Percentiles rank a stretch among this genome's conserved stretches.
phyloP scores from a whole-genome alignment of 2,888 invertebrate genomes.

The Drosophila quinaria region DNA sequence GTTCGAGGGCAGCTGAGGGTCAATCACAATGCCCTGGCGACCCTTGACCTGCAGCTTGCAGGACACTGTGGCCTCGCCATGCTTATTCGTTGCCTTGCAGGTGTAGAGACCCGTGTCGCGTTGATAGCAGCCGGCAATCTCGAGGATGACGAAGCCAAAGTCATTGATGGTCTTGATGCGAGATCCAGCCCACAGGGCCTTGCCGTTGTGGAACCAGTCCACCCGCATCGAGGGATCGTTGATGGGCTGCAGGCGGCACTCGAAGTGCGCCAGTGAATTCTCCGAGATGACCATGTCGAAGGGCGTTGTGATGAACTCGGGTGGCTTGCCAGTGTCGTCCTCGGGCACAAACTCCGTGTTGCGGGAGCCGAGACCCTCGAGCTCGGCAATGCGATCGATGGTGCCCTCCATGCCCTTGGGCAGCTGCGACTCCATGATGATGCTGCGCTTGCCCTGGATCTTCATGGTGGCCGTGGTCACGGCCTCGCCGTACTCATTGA shows the following conservation, averaged over 20 bases:
- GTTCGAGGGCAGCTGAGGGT: slow-evolving; percentile 94
- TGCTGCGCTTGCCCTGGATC: slow-evolving; percentile 95
- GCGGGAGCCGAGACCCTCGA: slow-evolving; percentile 93
- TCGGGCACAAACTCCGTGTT: slow-evolving; percentile 90
- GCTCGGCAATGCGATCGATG: slow-evolving; percentile 95
- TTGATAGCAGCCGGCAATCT: slow-evolving; percentile 97
- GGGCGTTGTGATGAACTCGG: slow-evolving; percentile 95
- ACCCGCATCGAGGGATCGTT: slow-evolving; percentile 97
- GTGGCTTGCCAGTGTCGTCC: slow-evolving; percentile 94
- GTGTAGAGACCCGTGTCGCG: slow-evolving; percentile 97
- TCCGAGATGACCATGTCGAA: slow-evolving; percentile 93
- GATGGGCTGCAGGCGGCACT: slow-evolving; percentile 94
- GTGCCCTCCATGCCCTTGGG: slow-evolving; percentile 97
- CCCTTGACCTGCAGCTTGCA: slow-evolving; percentile 95
- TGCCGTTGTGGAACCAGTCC: slow-evolving; percentile 99
- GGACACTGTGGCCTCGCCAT: slow-evolving; percentile 95
- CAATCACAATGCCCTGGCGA: slow-evolving; percentile 94
- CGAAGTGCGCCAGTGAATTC: slow-evolving; percentile 96
- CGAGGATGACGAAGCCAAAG: slow-evolving; percentile 98
- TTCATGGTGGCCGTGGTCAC: slow-evolving; percentile 96
- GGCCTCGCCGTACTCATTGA: slow-evolving; percentile 95
- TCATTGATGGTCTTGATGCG: slow-evolving; percentile 98
- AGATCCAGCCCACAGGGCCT: slow-evolving; percentile 95
- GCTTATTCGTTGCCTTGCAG: slow-evolving; percentile 96
- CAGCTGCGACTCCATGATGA: slow-evolving; percentile 95